Evolutionary conservation across 2,888 invertebrate genomes (phyloP), one percentile per base, ranked within the genome.

Genomic region (Melinopterus prodromus): DNA sequence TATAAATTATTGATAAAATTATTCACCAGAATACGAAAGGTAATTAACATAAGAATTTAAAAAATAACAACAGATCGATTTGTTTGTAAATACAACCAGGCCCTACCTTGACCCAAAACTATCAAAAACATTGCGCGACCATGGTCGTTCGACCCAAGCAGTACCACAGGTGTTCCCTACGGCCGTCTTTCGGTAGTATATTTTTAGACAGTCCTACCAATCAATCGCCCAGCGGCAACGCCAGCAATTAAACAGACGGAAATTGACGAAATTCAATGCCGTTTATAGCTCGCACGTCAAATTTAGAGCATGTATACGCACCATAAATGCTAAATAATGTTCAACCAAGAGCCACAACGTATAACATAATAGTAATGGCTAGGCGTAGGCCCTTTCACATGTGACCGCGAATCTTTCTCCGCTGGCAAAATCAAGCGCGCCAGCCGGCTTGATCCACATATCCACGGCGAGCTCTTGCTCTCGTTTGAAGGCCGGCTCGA

Each of bases 391-490:
- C n/a, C 26, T 37, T 37, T 74, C 37, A 36, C 74, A 36, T 35
- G 35, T 74, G 74, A 74, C 74, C 74, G 74, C 74, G 74, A 74
- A 74, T 74, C 35, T 35, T n/a, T 16, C 35, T 16, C 26, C 15
- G 35, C n/a, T 36, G 26, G n/a, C 35, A 37, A 35, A 74, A n/a
- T 74, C 9, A 37, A 35, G 37, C 36, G n/a, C n/a, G n/a, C n/a
- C 36, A 37, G 74, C 74, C 9, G 74, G 35, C 74, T 71, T 74
- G 74, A 74, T 36, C 74, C 74, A 74, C 74, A 74, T 74, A 53
- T 53, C 53, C 74, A 74, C 36, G 15, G 37, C 71, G n/a, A 26
- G 37, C 74, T 74, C 74, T 74, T 74, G 74, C 74, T 35, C 74
- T 74, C 74, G n/a, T n/a, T n/a, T 37, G 74, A 74, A 74, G 74